Evolutionary conservation across 2,888 invertebrate genomes (phyloP), one percentile per base, ranked within the genome.

Genomic region (Octonoba sinensis): DNA sequence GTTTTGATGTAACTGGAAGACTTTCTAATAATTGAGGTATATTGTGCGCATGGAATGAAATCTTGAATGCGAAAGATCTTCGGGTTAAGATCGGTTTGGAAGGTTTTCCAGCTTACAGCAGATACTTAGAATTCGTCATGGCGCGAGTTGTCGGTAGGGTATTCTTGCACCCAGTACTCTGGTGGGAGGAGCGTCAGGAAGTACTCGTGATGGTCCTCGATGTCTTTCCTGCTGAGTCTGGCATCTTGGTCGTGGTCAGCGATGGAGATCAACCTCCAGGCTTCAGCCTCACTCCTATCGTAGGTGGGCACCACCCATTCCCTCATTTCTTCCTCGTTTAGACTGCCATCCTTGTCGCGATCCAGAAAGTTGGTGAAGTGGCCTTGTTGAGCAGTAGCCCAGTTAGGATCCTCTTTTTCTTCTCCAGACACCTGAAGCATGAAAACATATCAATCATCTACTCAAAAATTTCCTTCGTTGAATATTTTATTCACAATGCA

Each of bases 301-400:
- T 90, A 91, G 86, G 90, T 89, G 47, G 91, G 91, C 84, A 90
- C 88, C 72, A 91, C 89, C 91, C 91, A 91, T 59, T 89, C 88
- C 47, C 87, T 85, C 87, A 89, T 87, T 87, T 91, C 91, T n/a
- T 88, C 88, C 75, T 86, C 86, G 86, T 90, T 89, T 87, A 91
- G 87, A 83, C 87, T 87, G 36, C 90, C 90, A 85, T 91, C 90
- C 57, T 88, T 87, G 86, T 91, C 89, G 87, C 89, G 90, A 87
- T 91, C 91, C 59, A 91, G 87, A 87, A 89, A 89, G 84, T 87
- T 88, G 67, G 86, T 86, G 87, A 91, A 91, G 87, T 90, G 90
- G 72, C 90, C 89, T 56, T 90, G 88, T 86, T 91, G 91, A 77
- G 88, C 89, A 84, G 88, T 87, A 79, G 90, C 89, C 91, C 90